Evolutionary conservation across 2,113 vertebrate species (phyloP).

Genomic region (Cebus imitator): DNA sequence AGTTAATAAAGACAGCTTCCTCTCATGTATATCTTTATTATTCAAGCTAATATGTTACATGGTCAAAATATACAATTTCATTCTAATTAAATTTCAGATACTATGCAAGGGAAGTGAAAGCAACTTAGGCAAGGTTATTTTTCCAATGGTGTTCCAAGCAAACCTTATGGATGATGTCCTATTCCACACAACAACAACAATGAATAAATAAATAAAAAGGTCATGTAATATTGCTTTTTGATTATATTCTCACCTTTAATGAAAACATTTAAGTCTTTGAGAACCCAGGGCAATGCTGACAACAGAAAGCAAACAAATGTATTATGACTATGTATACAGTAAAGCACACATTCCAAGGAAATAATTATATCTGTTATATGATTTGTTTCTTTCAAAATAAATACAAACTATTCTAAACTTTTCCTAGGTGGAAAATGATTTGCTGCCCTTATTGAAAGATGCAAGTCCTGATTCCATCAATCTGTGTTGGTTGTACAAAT

Average conservation of each 20-base stretch:
- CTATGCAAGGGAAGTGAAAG: neutral
- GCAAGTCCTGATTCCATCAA: neutral
- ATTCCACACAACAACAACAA: neutral
- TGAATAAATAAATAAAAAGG: neutral
- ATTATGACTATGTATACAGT: neutral
- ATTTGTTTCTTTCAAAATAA: neutral
- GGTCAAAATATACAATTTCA: neutral
- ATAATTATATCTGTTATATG: neutral
- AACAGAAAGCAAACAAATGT: neutral
- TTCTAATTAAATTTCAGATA: slow-evolving; percentile 2
- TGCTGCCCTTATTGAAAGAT: neutral
- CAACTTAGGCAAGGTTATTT: neutral
- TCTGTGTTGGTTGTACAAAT: neutral
- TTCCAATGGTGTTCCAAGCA: neutral
- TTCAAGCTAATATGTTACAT: neutral
- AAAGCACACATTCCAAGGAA: neutral
- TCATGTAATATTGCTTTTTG: neutral
- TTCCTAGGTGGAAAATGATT: neutral
- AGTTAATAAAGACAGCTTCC: neutral
- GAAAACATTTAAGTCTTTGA: neutral
- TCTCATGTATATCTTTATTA: neutral
- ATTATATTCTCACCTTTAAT: neutral
- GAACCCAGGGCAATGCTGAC: neutral
- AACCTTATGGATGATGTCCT: neutral
- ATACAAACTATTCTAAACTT: neutral